These are phyloP conservation scores for Bombus terrestris DNA, from an alignment of 1,140 invertebrate genomes.

Conservation along the genomic window DNA sequence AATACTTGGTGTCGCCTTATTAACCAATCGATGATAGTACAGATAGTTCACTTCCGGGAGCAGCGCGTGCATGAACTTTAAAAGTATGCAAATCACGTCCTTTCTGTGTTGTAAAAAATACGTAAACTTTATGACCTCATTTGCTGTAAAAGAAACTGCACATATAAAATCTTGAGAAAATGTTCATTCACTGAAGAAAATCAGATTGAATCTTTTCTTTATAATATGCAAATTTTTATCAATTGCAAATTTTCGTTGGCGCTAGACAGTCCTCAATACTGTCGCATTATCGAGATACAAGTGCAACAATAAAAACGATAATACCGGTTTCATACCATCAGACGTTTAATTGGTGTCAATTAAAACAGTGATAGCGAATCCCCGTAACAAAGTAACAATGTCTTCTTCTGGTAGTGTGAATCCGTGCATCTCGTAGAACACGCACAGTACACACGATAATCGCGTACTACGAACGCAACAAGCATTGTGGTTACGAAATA, in stretches of 20 bases:
- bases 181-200: background rate
- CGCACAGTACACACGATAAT: background rate
- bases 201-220: background rate
- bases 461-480: background rate
- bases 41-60: background rate
- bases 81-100: background rate
- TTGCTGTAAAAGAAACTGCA: background rate
- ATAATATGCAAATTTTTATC: too few relatives aligned
- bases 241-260: too few relatives aligned
- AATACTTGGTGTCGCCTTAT: background rate
- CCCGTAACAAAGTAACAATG: background rate
- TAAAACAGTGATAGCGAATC: background rate
- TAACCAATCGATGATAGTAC: background rate
- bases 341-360: background rate
- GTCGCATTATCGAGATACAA: too few relatives aligned
- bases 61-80: background rate
- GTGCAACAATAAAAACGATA: too few relatives aligned
- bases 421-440: background rate
- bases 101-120: background rate
- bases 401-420: background rate
- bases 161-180: background rate
- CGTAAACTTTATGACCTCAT: background rate
- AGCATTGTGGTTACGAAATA: slow-evolving; percentile 20
- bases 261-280: too few relatives aligned
- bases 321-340: too few relatives aligned